These are phyloP conservation scores for Sinhomidia bicolor DNA, from an alignment of 2,888 invertebrate species.

Conservation along the genomic window DNA sequence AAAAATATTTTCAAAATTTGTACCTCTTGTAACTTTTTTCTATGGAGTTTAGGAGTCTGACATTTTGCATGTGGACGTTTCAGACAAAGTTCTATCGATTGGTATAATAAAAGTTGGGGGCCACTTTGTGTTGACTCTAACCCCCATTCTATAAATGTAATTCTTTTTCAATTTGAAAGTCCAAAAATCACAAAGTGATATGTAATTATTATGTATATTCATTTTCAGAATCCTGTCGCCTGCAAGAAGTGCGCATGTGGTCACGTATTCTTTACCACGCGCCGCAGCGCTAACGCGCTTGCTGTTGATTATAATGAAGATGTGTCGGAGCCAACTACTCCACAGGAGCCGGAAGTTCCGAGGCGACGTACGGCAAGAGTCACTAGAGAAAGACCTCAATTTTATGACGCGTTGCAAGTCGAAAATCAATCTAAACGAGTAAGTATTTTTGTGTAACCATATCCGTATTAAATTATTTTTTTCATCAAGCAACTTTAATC, in stretches of 20 bases:
- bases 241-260: conserved; percentile 93
- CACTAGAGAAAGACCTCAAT: conserved; percentile 90
- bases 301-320: conserved; percentile 64
- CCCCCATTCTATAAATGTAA: too few species aligned
- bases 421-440: conserved; percentile 89
- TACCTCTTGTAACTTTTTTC: too few species aligned
- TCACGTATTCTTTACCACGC: conserved; percentile 89
- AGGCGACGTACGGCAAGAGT: conserved; percentile 88
- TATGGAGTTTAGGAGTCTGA: too few species aligned
- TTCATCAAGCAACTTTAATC: background rate
- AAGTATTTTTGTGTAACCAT: conserved; percentile 76
- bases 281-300: conserved; percentile 82
- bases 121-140: too few species aligned
- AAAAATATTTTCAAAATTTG: too few species aligned
- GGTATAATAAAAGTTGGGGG: too few species aligned
- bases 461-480: background rate
- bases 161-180: too few species aligned
- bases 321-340: conserved; percentile 54
- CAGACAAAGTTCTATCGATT: too few species aligned
- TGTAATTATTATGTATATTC: background rate
- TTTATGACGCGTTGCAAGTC: conserved; percentile 91
- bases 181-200: too few species aligned
- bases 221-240: conserved; percentile 89
- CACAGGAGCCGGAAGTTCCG: conserved; percentile 59
- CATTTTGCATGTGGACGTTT: too few species aligned